Percentiles rank a stretch among this genome's conserved stretches.
These are phyloP conservation scores for Capitulum mitella DNA, from an alignment of 2,888 invertebrate species.

Conservation along the genomic window DNA sequence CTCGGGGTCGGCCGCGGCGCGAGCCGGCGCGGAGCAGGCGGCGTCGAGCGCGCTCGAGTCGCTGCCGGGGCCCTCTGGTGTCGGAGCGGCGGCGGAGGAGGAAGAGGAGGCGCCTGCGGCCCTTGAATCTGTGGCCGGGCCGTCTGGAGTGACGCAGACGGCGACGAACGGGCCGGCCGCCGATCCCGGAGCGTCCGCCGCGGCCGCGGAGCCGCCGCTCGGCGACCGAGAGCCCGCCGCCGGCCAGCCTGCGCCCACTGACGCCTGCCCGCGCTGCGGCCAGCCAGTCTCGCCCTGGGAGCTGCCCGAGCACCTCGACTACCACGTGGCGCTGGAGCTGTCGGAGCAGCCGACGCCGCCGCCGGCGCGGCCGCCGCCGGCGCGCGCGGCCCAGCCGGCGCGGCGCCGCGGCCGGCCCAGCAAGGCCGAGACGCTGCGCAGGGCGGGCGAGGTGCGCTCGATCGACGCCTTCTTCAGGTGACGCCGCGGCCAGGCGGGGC, in stretches of 20 bases:
- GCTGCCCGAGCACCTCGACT: slow-evolving; percentile 69
- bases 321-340: slow-evolving; percentile 71
- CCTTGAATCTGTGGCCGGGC: neutral
- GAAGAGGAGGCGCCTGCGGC: neutral
- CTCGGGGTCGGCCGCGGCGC: too few species aligned
- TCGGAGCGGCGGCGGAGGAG: neutral
- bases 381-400: neutral
- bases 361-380: neutral
- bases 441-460: neutral
- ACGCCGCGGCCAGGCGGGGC: neutral
- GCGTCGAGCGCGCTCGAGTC: neutral
- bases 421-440: neutral
- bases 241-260: slow-evolving; percentile 41
- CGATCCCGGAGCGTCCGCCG: neutral
- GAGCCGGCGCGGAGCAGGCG: too few species aligned
- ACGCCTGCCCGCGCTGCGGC: slow-evolving; percentile 62
- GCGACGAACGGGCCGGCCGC: neutral
- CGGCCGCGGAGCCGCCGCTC: neutral
- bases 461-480: slow-evolving; percentile 3
- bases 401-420: neutral
- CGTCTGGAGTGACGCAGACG: neutral
- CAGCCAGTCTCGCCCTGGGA: slow-evolving; percentile 55
- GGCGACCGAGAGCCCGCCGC: slow-evolving; percentile 28
- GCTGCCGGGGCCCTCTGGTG: neutral
- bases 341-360: slow-evolving; percentile 4